Base-by-base conservation (phyloP, 2,888 invertebrate genomes). In the Drosophila ezoana region DNA sequence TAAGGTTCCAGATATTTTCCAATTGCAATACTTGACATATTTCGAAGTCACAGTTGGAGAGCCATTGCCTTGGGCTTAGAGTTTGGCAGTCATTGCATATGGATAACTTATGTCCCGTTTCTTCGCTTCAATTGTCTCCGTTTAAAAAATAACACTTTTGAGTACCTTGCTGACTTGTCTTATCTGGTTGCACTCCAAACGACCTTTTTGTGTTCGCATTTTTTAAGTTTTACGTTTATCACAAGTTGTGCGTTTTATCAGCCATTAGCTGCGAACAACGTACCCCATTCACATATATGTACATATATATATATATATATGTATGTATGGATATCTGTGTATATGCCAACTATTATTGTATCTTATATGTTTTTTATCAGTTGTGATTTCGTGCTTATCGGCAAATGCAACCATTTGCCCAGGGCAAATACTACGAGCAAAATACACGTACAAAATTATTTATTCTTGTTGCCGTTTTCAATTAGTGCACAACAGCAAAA, bases 321-420 rank as follows among this genome's bases (percentile, higher is more conserved):
- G 16, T 32, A 18, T 14, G 14, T 37, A 18, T 37, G 13, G 6
- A 16, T 16, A 28, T 47, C 3, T 57, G 4, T 37, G 20, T 28
- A 13, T 16, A 18, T 28, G 16, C 13, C 52, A 49, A 49, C 47
- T 80, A 65, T 53, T 72, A 20, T 60, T 61, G 35, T 62, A 57
- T 60, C 60, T 59, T 28, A 28, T 28, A 28, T 33, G 47, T 61
- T 69, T 71, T 71, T 82, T 85, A 82, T 82, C 82, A 79, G 82
- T 72, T 81, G 71, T 73, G 84, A 78, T 76, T 81, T 76, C 62
- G 64, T 68, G 79, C 77, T 82, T 82, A 82, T 82, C 82, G 59
- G 77, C 68, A 65, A 85, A 72, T 82, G 77, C 86, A 82, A 84
- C 69, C 54, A 54, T 81, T 83, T 80, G 40, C 64, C 54, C 62